phyloP scores from a whole-genome alignment of 2,888 invertebrate genomes.

The Pterostichus madidus region DNA sequence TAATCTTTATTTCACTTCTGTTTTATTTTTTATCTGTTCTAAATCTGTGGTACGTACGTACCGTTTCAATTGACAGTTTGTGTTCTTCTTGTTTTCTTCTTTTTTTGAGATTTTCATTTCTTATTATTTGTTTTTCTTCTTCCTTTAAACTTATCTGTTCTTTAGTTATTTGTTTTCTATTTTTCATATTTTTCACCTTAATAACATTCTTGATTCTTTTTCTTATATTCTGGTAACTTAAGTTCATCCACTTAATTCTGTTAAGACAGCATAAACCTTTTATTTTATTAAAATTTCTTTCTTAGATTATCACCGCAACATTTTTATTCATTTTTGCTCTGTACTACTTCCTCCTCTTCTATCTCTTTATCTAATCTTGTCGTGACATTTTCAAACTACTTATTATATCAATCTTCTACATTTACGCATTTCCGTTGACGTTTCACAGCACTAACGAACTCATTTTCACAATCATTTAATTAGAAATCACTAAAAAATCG shows the following conservation, averaged over 20 bases:
- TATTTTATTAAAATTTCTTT: neutral
- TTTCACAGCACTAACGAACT: constrained; percentile 52
- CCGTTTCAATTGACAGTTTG: no score
- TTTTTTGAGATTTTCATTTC: no score
- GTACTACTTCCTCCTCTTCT: neutral
- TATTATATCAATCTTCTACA: constrained; percentile 26
- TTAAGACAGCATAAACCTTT: neutral
- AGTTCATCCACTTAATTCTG: neutral
- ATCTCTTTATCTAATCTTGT: constrained; percentile 12
- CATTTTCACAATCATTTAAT: constrained; percentile 47
- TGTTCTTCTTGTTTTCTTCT: no score
- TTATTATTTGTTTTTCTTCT: no score
- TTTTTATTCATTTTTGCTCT: constrained; percentile 14
- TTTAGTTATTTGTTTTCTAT: no score
- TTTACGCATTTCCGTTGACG: constrained; percentile 30
- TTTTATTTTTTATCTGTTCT: no score
- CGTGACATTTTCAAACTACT: constrained; percentile 6
- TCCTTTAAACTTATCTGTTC: no score
- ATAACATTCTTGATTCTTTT: no score
- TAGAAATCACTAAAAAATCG: constrained; percentile 10
- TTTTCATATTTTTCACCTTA: no score
- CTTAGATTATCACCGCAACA: neutral
- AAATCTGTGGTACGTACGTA: no score
- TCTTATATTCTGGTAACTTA: no score
- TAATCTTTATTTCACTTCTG: no score